Base-by-base conservation (phyloP, 2,888 invertebrate species). In the Parnassius apollo region DNA sequence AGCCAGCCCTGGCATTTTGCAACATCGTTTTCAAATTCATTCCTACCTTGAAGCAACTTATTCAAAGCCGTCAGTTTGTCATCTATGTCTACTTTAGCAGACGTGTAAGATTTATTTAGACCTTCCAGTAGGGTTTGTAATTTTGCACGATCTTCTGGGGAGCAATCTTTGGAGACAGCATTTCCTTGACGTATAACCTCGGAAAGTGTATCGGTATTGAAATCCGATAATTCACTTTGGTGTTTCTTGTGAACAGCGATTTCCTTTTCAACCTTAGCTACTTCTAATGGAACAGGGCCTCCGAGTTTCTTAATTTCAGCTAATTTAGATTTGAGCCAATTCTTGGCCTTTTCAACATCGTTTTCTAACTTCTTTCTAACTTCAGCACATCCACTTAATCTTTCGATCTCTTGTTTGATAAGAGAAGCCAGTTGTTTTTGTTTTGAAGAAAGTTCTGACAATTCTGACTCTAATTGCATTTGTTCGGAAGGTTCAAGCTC, bases 1-100 rank as follows among this genome's bases (percentile, higher is more conserved):
- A 98, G 91, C 98, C 98, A 98, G 72, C 96, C 94, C 68, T 96
- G 95, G 77, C 97, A 95, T 74, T 95, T 95, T 63, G 96, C 95
- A 56, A 96, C 93, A 65, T 96, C 95, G 52, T 93, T 93, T 85
- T 98, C 98, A 73, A 97, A 97, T 55, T 95, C 93, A 75, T 94
- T 96, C 65, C 98, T 93, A 12, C 95, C 95, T 80, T 95, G 94
- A 11, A 97, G 86, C 11, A 96, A 90, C 84, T 96, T 96, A 49
- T 93, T 93, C 42, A 98, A 84, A 0, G 94, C 94, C 64, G 94
- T 93, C 66, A 95, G 93, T 73, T 96, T 96, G 61, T 95, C 95
- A 59, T 94, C 93, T 42, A 95, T 94, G 75, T 96, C 95, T 62
- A 94, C 94, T 82, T 95, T 95, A 48, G 97, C 88, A 18, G 93